phyloP scores from a whole-genome alignment of 1,140 invertebrate genomes.

The Bombyx mori region DNA sequence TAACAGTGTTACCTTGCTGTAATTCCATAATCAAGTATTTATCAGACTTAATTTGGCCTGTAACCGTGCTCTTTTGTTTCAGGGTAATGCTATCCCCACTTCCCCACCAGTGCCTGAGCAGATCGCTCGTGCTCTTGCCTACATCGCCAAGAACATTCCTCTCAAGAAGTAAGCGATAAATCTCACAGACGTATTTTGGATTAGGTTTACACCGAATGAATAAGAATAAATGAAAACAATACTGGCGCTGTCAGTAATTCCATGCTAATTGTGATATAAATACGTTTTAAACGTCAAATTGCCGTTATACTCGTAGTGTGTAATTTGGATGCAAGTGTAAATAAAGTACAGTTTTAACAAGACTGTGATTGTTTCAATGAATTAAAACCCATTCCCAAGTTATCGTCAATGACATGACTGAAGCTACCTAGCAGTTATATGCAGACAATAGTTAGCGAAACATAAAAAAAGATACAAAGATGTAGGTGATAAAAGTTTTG shows the following conservation, averaged over 20 bases:
- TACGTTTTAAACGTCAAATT: constrained; percentile 3
- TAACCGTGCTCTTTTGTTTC: constrained; percentile 9
- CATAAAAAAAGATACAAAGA: too few relatives aligned
- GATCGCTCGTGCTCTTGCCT: constrained; percentile 62
- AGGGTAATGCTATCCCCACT: constrained; percentile 65
- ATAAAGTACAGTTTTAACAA: constrained; percentile 7
- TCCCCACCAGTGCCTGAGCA: constrained; percentile 59
- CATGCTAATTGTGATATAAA: constrained; percentile 1
- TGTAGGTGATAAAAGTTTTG: too few relatives aligned
- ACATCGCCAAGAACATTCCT: constrained; percentile 32
- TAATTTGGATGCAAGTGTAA: constrained; percentile 9
- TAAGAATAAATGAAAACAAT: background rate
- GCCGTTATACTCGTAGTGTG: constrained; percentile 1
- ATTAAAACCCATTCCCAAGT: too few relatives aligned
- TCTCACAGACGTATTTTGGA: constrained; percentile 11
- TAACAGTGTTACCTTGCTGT: too few relatives aligned
- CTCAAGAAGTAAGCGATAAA: constrained; percentile 14
- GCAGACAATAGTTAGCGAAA: too few relatives aligned
- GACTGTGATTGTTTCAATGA: background rate
- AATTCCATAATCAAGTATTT: too few relatives aligned
- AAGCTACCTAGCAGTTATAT: too few relatives aligned
- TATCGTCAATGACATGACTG: too few relatives aligned
- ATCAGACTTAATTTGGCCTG: too few relatives aligned
- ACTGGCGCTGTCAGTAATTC: constrained; percentile 3
- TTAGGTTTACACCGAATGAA: constrained; percentile 4